Conservation (phyloP, 2,113 vertebrate genomes). For the Mus pahari region DNA sequence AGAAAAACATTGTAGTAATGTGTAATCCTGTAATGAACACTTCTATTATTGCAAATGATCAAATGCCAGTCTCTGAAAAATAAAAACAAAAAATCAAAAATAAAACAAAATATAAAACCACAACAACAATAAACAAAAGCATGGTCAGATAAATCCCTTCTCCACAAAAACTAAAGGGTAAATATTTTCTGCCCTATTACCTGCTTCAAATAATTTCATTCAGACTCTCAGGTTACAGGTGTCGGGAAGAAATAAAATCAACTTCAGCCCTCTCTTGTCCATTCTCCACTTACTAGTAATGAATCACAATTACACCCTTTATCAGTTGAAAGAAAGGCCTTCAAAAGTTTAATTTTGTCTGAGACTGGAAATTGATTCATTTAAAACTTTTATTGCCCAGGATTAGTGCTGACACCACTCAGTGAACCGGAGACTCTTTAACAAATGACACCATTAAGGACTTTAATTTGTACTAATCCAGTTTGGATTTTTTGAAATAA, state of each 20-base stretch:
- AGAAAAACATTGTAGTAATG: not conserved
- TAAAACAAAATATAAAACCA: not conserved
- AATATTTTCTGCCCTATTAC: not conserved
- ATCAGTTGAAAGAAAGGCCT: not conserved
- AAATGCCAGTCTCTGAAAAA: not conserved
- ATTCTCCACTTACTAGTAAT: not conserved
- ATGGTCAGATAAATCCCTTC: not conserved
- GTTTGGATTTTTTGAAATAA: not conserved
- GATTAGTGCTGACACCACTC: not conserved
- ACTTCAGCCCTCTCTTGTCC: not conserved
- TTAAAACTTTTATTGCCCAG: not conserved
- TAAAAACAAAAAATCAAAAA: not conserved
- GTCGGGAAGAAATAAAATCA: not conserved
- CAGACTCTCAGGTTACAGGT: not conserved
- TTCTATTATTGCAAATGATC: not conserved
- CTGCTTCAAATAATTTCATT: not conserved
- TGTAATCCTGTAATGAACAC: not conserved
- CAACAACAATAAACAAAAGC: not conserved
- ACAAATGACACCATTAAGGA: slow-evolving; percentile 18
- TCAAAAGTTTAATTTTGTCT: slow-evolving; percentile 41
- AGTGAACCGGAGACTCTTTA: slow-evolving; percentile 33
- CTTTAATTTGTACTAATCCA: slow-evolving; percentile 22
- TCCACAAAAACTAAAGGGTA: not conserved
- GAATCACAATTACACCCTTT: not conserved
- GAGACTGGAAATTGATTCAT: not conserved